These are phyloP conservation scores for Apistogramma diplotaenia DNA, from an alignment of 2,113 vertebrate genomes.

Conservation along the genomic window DNA sequence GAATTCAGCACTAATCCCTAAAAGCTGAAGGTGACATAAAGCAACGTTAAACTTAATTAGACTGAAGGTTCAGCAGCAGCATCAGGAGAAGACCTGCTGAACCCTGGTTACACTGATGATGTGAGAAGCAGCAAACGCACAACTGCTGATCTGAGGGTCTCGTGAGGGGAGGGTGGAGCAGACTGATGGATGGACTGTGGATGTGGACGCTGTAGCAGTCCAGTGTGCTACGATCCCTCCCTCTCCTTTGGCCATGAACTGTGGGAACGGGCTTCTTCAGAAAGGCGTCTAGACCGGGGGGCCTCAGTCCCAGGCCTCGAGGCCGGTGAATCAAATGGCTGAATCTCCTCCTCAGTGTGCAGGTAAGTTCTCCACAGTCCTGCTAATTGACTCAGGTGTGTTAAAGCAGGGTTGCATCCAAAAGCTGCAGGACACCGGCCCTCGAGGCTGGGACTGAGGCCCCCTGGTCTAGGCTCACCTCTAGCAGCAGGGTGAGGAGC, in stretches of 20 bases:
- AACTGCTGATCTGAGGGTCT: background rate
- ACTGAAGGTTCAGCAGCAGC: background rate
- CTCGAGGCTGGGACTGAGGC: too few relatives aligned
- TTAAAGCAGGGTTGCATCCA: too few relatives aligned
- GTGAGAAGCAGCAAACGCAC: background rate
- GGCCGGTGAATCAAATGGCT: too few relatives aligned
- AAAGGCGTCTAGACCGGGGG: too few relatives aligned
- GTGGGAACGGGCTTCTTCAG: background rate
- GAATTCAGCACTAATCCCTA: background rate
- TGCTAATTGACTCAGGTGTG: too few relatives aligned
- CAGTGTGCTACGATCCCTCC: background rate
- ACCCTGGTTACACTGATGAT: background rate
- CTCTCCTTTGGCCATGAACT: background rate
- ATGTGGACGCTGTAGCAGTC: background rate
- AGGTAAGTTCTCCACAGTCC: too few relatives aligned
- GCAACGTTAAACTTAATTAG: background rate
- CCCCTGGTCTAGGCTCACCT: too few relatives aligned
- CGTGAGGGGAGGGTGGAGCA: background rate
- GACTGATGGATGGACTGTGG: background rate
- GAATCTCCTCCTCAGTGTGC: too few relatives aligned
- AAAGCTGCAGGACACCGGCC: too few relatives aligned
- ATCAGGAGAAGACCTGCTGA: too few relatives aligned
- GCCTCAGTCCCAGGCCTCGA: too few relatives aligned
- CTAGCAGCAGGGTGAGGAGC: rapidly evolving
- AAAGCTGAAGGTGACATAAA: background rate